Base-by-base conservation (phyloP, 2,888 invertebrate genomes). In the Linnaemya vulpina region DNA sequence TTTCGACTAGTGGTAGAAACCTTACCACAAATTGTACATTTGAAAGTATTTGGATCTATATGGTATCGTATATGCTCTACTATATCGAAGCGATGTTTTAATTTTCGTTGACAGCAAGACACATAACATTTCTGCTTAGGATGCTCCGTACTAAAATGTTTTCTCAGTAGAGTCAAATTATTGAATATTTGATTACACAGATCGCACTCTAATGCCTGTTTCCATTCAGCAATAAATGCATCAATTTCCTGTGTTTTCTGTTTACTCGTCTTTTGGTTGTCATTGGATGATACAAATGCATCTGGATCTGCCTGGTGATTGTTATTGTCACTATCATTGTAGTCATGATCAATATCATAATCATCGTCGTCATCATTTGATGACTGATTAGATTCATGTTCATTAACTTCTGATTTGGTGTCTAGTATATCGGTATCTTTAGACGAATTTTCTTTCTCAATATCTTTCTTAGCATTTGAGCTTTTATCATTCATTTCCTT, bases 11-110 rank as follows among this genome's bases (percentile, higher is more conserved):
- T 88, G 0, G 87, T 80, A 13, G 86, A 83, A 25, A 87, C 85
- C 58, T 86, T 86, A 3, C 83, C 86, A 46, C 89, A 89, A 67
- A 83, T 74, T 11, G 75, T 20, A 43, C 89, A 89, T 30, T 89
- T 88, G 58, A 87, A 88, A 7, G 84, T 83, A 20, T 88, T 85
- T 2, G 89, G 88, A 81, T 89, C 82, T 53, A 88, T 78, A 43
- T 89, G 89, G 0, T 85, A 62, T 11, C 87, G 55, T 53, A 89
- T 85, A 58, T 89, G 89, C 22, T 89, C 88, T 0, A 87, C 88
- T 15, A 89, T 83, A 38, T 87, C 85, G 30, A 87, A 87, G 8
- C 89, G 88, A 17, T 87, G 87, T n/a, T 79, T 70, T 40, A 87
- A 87, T 55, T 87, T 88, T 10, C 86, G 87, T 13, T 87, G 84